A percentile compares a stretch with the other conserved stretches of the same genome.
These are phyloP conservation scores for Sorex fumeus DNA, from an alignment of 2,113 vertebrate species.

Conservation along the genomic window DNA sequence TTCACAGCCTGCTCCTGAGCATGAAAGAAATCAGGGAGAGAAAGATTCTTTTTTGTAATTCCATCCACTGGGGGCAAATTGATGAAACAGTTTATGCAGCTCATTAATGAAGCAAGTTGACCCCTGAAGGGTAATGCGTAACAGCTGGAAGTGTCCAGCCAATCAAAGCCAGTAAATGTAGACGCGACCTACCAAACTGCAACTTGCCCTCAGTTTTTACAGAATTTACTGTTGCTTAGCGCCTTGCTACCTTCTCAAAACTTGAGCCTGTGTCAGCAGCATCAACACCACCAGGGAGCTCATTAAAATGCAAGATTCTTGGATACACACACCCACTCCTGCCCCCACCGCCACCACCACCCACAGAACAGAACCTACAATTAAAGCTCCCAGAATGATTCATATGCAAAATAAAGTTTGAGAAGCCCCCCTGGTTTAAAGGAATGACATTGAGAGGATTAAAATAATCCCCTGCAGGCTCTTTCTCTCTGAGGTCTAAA, in stretches of 20 bases:
- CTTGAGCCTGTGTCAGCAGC: neutral
- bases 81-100: slow-evolving; percentile 69
- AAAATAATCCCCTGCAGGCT: neutral
- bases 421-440: neutral
- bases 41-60: slow-evolving; percentile 73
- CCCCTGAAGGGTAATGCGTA: slow-evolving; percentile 78
- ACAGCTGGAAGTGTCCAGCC: slow-evolving; percentile 22
- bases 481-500: neutral
- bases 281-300: rapidly evolving
- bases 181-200: neutral
- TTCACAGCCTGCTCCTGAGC: slow-evolving; percentile 69
- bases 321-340: too few species aligned
- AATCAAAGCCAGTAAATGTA: neutral
- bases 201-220: neutral
- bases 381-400: neutral
- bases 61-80: slow-evolving; percentile 71
- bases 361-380: neutral
- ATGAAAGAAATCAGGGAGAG: slow-evolving; percentile 70
- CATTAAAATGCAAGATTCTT: neutral
- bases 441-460: neutral
- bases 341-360: neutral
- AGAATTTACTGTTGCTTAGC: neutral
- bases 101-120: slow-evolving; percentile 83
- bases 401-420: neutral
- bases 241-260: neutral